Evolutionary conservation across 2,888 invertebrate genomes (phyloP), one percentile per base, ranked within the genome.

Genomic region (Limnephilus marmoratus): DNA sequence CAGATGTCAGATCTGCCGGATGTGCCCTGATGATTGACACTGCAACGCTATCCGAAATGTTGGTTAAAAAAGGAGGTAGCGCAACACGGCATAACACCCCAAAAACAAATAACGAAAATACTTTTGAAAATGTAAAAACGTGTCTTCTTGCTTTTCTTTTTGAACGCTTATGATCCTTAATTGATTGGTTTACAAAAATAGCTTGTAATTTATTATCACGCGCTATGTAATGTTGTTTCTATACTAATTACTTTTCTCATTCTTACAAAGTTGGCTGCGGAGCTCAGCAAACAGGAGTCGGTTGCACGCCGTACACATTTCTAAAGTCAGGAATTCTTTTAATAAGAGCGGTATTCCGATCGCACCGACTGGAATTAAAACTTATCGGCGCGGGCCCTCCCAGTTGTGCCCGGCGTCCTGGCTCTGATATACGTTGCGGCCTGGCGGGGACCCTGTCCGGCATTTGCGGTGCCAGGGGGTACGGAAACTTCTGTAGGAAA

Each of bases 321-420:
- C 91, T 90, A 83, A 90, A 88, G 90, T 90, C 90, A 90, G 82
- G 92, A 91, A 91, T 93, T 93, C 93, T 93, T 93, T 93, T 93
- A 93, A 93, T 93, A 93, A 92, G 90, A 41, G 90, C 89, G 53
- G 93, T 91, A 92, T 93, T 91, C 82, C 81, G 85, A 83, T 87
- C 89, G 90, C 92, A 89, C 89, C 87, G 90, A 92, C 89, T 90
- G 93, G 93, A 93, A 93, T 93, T 93, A 93, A 93, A 93, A 93
- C 92, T 93, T 93, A 91, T 93, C 91, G 93, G 92, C 90, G 92
- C 37, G 81, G 81, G 93, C 85, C 85, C 85, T 90, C 90, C 88
- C 91, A 88, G 87, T 85, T 88, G 81, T 87, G 91, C 86, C 91
- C 81, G 86, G 91, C 86, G 87, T 91, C 91, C 91, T 91, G 12